These are phyloP conservation scores for Cossypha niveicapilla DNA, from an alignment of 2,797 vertebrate species.

Conservation along the genomic window DNA sequence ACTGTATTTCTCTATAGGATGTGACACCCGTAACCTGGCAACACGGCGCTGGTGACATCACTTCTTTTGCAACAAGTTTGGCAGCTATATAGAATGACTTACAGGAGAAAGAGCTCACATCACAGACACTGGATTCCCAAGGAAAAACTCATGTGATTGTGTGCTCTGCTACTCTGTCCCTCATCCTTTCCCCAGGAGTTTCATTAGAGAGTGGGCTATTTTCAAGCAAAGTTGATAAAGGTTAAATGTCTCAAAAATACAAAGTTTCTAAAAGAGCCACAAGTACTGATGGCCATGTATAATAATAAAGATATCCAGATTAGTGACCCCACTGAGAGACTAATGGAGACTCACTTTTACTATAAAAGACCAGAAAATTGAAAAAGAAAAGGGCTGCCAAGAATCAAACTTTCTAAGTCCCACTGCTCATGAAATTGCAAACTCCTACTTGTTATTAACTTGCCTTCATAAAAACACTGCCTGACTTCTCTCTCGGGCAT, in stretches of 20 bases:
- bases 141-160: background rate
- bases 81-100: conserved; percentile 12
- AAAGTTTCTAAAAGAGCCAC: background rate
- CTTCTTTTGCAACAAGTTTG: conserved; percentile 26
- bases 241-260: background rate
- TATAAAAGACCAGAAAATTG: background rate
- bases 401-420: background rate
- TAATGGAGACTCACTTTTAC: background rate
- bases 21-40: conserved; percentile 42
- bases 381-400: background rate
- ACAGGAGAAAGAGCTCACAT: conserved; percentile 9
- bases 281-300: background rate
- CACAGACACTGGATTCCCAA: background rate
- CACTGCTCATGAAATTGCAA: background rate
- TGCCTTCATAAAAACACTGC: background rate
- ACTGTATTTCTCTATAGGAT: conserved; percentile 29
- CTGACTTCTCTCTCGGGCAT: background rate
- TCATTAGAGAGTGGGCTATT: background rate
- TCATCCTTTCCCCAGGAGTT: background rate
- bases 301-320: background rate
- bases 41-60: conserved; percentile 10
- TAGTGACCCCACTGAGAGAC: background rate
- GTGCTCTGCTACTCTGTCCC: background rate
- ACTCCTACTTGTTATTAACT: conserved; percentile 31
- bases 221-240: background rate